Evolutionary conservation across 2,888 invertebrate species (phyloP), one percentile per base, ranked within the genome.

Genomic region (Parthenolecanium corni): DNA sequence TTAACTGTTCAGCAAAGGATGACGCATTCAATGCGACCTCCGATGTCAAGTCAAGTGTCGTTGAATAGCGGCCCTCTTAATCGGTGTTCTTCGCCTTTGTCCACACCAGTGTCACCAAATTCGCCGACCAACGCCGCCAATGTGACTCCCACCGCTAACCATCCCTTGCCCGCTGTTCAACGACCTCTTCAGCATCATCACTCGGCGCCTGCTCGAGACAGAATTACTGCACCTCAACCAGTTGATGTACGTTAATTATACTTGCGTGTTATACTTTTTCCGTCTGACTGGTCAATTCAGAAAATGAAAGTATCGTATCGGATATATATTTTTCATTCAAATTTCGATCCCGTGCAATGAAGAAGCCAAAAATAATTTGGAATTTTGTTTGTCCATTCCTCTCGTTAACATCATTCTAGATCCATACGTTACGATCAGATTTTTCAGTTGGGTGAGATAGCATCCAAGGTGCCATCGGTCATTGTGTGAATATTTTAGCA

Each of bases 241-340:
- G 92, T 91, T 68, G 89, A 91, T 76, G 92, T 92, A 76, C 85
- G 85, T 81, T 31, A 31, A 4, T n/a, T n/a, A n/a, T n/a, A n/a
- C n/a, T n/a, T n/a, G n/a, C n/a, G n/a, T n/a, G n/a, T n/a, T n/a
- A n/a, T n/a, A n/a, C n/a, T n/a, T n/a, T n/a, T n/a, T n/a, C n/a
- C n/a, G n/a, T n/a, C n/a, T n/a, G n/a, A n/a, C n/a, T n/a, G n/a
- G n/a, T n/a, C n/a, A n/a, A n/a, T n/a, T n/a, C n/a, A n/a, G n/a
- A n/a, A n/a, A n/a, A n/a, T n/a, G n/a, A n/a, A n/a, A n/a, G n/a
- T n/a, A n/a, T n/a, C n/a, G n/a, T n/a, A n/a, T n/a, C n/a, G n/a
- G n/a, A n/a, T n/a, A n/a, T n/a, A n/a, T n/a, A n/a, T n/a, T n/a
- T n/a, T n/a, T n/a, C n/a, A n/a, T n/a, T n/a, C n/a, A n/a, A n/a